Percentiles rank a stretch among this genome's conserved stretches.
These are phyloP conservation scores for Marronus borbonicus DNA, from an alignment of 2,888 invertebrate species.

Conservation along the genomic window DNA sequence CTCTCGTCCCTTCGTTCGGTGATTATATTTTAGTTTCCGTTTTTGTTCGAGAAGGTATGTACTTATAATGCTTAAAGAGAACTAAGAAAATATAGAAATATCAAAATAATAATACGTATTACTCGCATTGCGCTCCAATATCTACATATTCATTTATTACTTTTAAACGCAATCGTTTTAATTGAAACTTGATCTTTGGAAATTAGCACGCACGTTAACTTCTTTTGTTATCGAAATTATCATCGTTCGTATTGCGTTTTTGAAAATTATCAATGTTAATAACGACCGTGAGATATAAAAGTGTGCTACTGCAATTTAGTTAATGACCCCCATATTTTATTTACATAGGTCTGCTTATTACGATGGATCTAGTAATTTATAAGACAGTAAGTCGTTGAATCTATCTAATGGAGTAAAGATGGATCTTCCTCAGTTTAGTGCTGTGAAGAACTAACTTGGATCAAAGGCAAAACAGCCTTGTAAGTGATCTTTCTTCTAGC, in stretches of 20 bases:
- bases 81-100: too few species aligned
- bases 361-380: conserved; percentile 7
- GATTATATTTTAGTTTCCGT: neutral
- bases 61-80: neutral
- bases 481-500: conserved; percentile 15
- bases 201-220: too few species aligned
- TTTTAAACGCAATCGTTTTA: too few species aligned
- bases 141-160: too few species aligned
- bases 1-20: neutral
- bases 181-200: too few species aligned
- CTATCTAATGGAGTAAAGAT: neutral
- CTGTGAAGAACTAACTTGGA: conserved; percentile 1
- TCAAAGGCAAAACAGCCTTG: conserved; percentile 20
- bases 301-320: conserved; percentile 1
- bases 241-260: neutral
- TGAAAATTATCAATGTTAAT: neutral
- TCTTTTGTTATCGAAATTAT: neutral
- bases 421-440: conserved; percentile 10
- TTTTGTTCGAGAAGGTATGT: conserved; percentile 10
- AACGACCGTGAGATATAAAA: conserved; percentile 10
- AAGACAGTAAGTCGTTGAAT: neutral
- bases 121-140: too few species aligned
- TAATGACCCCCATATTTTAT: conserved; percentile 24
- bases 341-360: neutral
- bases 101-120: too few species aligned